phyloP scores from a whole-genome alignment of 2,797 vertebrate species.

The Eleutherodactylus coqui region DNA sequence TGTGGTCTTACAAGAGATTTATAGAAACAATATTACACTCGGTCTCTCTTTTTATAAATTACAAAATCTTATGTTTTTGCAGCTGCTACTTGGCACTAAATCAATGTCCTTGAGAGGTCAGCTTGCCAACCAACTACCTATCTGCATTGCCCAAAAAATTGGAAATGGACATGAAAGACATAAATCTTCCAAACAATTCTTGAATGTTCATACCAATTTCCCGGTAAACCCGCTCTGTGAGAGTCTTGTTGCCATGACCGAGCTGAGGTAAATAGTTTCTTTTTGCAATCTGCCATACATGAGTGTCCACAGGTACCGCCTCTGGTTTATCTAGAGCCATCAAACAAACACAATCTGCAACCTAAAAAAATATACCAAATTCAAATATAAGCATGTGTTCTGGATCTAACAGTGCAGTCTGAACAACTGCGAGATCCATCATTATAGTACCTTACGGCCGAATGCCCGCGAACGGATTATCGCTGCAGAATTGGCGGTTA shows the following conservation, averaged over 20 bases:
- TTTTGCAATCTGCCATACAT: slow-evolving; percentile 91
- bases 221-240: slow-evolving; percentile 84
- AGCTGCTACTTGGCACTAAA: too few relatives aligned
- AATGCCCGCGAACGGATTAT: too few relatives aligned
- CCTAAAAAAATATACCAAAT: slow-evolving; percentile 71
- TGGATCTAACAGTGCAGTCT: too few relatives aligned
- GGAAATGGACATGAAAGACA: background rate
- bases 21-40: too few relatives aligned
- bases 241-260: slow-evolving; percentile 74
- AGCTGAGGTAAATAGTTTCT: slow-evolving; percentile 81
- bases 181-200: background rate
- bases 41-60: too few relatives aligned
- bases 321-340: slow-evolving; percentile 92
- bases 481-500: too few relatives aligned
- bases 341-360: slow-evolving; percentile 93
- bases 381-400: background rate
- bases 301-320: slow-evolving; percentile 91
- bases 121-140: background rate
- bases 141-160: background rate
- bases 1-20: too few relatives aligned
- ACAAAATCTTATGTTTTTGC: too few relatives aligned
- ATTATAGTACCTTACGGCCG: background rate
- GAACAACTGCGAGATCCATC: too few relatives aligned
- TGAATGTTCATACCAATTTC: slow-evolving; percentile 81
- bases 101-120: too few relatives aligned